These are phyloP conservation scores for Erythrocebus patas DNA, from an alignment of 2,113 vertebrate species.

Conservation along the genomic window DNA sequence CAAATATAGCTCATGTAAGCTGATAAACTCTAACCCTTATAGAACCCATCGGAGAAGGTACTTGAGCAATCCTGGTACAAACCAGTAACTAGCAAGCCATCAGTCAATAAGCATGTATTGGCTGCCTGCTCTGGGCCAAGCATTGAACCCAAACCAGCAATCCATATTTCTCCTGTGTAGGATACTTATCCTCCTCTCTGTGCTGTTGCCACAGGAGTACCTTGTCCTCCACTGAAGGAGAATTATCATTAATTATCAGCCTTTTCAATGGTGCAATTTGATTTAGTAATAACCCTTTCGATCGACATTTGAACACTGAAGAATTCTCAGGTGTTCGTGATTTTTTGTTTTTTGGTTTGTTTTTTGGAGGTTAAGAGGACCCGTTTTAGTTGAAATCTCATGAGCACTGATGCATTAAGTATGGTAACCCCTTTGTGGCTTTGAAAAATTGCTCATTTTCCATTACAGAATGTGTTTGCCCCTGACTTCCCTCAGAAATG, in stretches of 20 bases:
- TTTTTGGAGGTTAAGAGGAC: not conserved
- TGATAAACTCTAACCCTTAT: not conserved
- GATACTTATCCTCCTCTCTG: not conserved
- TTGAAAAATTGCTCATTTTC: not conserved
- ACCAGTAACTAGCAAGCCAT: not conserved
- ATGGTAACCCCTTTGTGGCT: not conserved
- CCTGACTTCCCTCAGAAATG: not conserved
- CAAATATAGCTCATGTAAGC: not conserved
- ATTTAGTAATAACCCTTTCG: not conserved
- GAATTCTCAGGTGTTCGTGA: not conserved
- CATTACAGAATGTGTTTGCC: not conserved
- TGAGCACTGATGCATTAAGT: not conserved
- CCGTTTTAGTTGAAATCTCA: not conserved
- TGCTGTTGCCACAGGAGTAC: too few species aligned
- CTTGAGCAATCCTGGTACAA: not conserved
- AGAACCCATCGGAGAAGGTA: not conserved
- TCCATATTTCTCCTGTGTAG: not conserved
- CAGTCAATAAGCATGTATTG: fast-evolving
- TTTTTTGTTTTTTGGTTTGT: not conserved
- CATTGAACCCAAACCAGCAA: not conserved
- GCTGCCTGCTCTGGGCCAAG: not conserved
- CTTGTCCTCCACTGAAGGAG: not conserved
- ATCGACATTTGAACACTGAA: not conserved
- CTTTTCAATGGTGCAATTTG: not conserved
- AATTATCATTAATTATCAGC: not conserved